phyloP scores from a whole-genome alignment of 2,797 vertebrate species.

The Ambastaia sidthimunki region DNA sequence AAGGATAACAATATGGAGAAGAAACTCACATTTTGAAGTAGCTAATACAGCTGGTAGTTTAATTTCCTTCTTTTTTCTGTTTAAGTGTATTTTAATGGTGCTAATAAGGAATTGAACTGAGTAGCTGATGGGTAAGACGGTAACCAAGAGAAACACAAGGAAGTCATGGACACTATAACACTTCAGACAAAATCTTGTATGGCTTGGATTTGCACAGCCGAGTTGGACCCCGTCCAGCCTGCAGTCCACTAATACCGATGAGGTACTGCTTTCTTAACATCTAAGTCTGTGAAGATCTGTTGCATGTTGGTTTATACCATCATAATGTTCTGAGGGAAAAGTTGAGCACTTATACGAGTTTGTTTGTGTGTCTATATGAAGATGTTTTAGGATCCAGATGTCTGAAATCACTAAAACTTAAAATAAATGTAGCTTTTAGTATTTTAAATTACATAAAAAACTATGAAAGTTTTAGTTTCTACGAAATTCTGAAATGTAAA shows the following conservation, averaged over 20 bases:
- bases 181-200: constrained; percentile 69
- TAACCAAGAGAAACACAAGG: constrained; percentile 76
- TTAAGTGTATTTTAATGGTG: constrained; percentile 49
- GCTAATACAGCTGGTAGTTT: constrained; percentile 66
- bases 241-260: constrained; percentile 68
- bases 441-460: not conserved
- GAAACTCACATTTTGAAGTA: constrained; percentile 75
- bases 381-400: not conserved
- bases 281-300: constrained; percentile 11
- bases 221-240: constrained; percentile 71
- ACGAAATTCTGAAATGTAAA: no score
- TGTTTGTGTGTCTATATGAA: not conserved
- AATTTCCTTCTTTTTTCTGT: constrained; percentile 54
- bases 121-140: constrained; percentile 44
- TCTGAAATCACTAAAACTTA: not conserved
- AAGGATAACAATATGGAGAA: constrained; percentile 62
- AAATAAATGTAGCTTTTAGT: not conserved
- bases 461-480: no score
- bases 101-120: constrained; percentile 36
- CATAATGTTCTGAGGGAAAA: not conserved
- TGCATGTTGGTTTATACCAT: not conserved
- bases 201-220: constrained; percentile 74
- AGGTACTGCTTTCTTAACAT: constrained; percentile 70
- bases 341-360: not conserved
- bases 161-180: constrained; percentile 77